Percentiles rank a stretch among this genome's conserved stretches.
Evolutionary conservation across 2,797 vertebrate species (phyloP).

Genomic region (Semaprochilodus insignis): DNA sequence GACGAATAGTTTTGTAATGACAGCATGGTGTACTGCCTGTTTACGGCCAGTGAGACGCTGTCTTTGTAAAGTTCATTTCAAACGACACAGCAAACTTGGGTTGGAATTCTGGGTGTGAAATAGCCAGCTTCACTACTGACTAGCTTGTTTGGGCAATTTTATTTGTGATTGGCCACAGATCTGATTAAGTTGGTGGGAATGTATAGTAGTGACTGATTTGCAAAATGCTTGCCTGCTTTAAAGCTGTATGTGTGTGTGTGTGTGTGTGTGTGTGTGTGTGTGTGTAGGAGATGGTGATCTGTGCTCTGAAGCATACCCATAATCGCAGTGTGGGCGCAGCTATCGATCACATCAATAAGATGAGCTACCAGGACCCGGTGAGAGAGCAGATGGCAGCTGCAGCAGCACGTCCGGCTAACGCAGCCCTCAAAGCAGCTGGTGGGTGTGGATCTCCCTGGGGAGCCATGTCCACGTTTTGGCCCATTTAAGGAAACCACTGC

Average conservation of each 20-base stretch:
- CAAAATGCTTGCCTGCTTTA: neutral
- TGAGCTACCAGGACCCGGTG: constrained; percentile 91
- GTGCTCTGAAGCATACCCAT: constrained; percentile 85
- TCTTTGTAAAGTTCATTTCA: neutral
- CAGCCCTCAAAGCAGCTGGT: constrained; percentile 89
- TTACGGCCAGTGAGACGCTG: neutral
- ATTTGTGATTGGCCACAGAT: neutral
- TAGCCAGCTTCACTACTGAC: neutral
- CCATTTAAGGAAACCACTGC: neutral
- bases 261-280: constrained; percentile 27
- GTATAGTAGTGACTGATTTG: neutral
- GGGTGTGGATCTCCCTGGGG: constrained; percentile 59
- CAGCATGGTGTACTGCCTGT: neutral
- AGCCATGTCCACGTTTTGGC: constrained; percentile 9
- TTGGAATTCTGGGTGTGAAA: neutral
- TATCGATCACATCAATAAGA: constrained; percentile 92
- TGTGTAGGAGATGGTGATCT: constrained; percentile 86
- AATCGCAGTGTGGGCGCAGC: constrained; percentile 87
- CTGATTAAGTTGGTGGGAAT: neutral
- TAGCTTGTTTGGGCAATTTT: neutral
- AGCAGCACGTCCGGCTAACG: constrained; percentile 80
- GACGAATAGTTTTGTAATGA: neutral
- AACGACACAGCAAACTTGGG: neutral
- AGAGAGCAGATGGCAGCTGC: constrained; percentile 87
- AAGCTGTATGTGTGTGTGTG: constrained; percentile 18